A percentile compares a stretch with the other conserved stretches of the same genome.
These are phyloP conservation scores for Opisthocomus hoazin DNA, from an alignment of 2,113 vertebrate species.

Conservation along the genomic window DNA sequence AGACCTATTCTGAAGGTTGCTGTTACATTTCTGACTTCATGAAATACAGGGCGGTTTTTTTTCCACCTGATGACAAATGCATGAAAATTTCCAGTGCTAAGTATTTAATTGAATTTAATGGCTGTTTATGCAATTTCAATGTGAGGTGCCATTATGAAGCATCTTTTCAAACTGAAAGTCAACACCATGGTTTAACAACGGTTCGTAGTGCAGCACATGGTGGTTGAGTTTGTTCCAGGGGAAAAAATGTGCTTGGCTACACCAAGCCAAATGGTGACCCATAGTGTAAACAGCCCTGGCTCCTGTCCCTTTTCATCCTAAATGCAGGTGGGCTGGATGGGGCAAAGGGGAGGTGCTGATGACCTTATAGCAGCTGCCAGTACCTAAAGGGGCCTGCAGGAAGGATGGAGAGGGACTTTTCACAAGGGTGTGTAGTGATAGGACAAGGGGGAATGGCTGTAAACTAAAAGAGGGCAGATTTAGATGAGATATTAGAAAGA, in stretches of 20 bases:
- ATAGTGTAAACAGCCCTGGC: neutral
- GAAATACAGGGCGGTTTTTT: neutral
- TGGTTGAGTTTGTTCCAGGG: neutral
- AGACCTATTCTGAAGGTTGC: neutral
- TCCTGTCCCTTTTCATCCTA: neutral
- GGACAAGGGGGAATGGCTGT: no score
- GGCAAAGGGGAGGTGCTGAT: neutral
- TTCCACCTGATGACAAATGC: neutral
- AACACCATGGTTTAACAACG: fast-evolving
- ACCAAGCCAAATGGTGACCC: neutral
- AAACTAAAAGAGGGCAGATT: no score
- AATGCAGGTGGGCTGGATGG: neutral
- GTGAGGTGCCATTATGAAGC: neutral
- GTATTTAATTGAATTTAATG: neutral
- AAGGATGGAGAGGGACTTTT: no score
- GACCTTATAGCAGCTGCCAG: no score
- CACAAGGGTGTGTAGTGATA: no score
- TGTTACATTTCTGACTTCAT: neutral
- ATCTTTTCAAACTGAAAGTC: neutral
- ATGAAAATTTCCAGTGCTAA: neutral
- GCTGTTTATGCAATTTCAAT: neutral
- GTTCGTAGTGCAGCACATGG: neutral
- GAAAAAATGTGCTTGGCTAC: neutral
- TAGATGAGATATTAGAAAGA: no score
- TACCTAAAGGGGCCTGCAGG: no score